Percentiles rank a stretch among this genome's conserved stretches.
These are phyloP conservation scores for Ditula angustiorana DNA, from an alignment of 2,888 invertebrate species.

Conservation along the genomic window DNA sequence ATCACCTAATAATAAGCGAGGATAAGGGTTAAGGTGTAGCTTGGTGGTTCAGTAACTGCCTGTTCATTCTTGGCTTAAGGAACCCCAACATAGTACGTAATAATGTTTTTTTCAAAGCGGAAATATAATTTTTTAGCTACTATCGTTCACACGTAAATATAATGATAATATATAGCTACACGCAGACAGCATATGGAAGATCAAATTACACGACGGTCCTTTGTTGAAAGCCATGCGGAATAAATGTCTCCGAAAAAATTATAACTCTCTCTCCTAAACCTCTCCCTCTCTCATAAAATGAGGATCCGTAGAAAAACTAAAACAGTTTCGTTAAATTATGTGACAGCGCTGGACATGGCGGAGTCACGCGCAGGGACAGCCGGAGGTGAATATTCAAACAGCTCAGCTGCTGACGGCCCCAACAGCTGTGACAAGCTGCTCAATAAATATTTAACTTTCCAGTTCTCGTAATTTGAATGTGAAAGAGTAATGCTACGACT, in stretches of 20 bases:
- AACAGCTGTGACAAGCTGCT: constrained; percentile 5
- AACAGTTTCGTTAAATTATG: background rate
- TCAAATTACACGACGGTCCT: background rate
- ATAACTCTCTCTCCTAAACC: background rate
- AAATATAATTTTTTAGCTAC: no score
- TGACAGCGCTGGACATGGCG: background rate
- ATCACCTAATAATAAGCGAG: no score
- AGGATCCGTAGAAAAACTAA: background rate
- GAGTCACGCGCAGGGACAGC: background rate
- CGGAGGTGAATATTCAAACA: constrained; percentile 13
- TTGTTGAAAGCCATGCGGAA: background rate
- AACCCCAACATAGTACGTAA: no score
- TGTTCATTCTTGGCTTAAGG: no score
- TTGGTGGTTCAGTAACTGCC: no score
- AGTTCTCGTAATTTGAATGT: background rate
- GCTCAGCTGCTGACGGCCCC: background rate
- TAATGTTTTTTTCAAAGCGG: no score
- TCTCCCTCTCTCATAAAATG: no score
- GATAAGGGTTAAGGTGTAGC: no score
- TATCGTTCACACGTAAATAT: background rate
- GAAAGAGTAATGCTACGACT: background rate
- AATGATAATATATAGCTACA: background rate
- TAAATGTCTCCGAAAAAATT: background rate
- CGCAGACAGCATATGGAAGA: background rate
- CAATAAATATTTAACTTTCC: constrained; percentile 21